Conservation (phyloP, 2,888 invertebrate genomes). For the Tuta absoluta region DNA sequence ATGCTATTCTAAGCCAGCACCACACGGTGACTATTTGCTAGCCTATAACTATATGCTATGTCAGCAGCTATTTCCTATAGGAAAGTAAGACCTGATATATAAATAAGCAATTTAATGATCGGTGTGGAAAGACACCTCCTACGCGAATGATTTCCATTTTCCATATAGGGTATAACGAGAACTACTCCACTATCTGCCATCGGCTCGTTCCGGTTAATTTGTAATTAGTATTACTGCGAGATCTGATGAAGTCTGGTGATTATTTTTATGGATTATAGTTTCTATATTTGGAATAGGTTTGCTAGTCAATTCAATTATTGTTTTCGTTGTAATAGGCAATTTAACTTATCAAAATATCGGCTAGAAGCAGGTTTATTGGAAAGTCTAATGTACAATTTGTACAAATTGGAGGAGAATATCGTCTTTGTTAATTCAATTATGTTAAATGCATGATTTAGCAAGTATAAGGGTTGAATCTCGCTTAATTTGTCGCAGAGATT, state of each 20-base stretch:
- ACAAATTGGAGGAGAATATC: too few species aligned
- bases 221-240: background rate
- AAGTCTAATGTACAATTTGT: too few species aligned
- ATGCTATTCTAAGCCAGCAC: too few species aligned
- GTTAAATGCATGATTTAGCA: too few species aligned
- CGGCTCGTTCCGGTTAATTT: background rate
- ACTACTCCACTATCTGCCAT: background rate
- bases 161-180: slow-evolving; percentile 11
- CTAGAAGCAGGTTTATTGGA: too few species aligned
- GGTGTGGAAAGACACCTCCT: slow-evolving; percentile 1
- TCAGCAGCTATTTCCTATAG: too few species aligned
- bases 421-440: too few species aligned
- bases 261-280: slow-evolving; percentile 2
- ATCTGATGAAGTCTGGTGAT: slow-evolving; percentile 6
- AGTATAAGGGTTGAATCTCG: too few species aligned
- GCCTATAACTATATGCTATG: too few species aligned
- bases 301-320: background rate
- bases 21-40: too few species aligned
- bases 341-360: background rate
- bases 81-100: slow-evolving; percentile 6
- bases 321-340: background rate
- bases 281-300: background rate
- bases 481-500: too few species aligned
- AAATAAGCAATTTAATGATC: slow-evolving; percentile 5
- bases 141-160: slow-evolving; percentile 13